These are phyloP conservation scores for Drosophila anceps DNA, from an alignment of 2,888 invertebrate genomes.

Conservation along the genomic window DNA sequence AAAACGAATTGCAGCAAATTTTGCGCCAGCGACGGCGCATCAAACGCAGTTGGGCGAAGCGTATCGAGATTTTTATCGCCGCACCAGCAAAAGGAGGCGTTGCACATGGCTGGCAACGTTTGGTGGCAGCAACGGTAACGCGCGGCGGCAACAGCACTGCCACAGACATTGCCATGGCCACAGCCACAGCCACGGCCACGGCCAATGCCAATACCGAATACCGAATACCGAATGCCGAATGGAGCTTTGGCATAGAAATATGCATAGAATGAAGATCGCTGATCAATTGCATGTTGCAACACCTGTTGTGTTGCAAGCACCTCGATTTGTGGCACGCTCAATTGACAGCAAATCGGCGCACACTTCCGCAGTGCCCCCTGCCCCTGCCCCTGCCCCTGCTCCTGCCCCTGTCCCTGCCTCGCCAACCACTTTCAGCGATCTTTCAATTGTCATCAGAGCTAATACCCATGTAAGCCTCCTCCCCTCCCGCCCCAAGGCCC, in stretches of 20 bases:
- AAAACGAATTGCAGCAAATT: conserved; percentile 73
- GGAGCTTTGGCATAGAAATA: conserved; percentile 1
- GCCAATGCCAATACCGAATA: conserved; percentile 18
- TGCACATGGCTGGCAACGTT: conserved; percentile 37
- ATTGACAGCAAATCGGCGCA: conserved; percentile 49
- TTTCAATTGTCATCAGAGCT: conserved; percentile 56
- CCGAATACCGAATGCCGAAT: conserved; percentile 9
- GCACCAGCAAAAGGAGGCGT: conserved; percentile 57
- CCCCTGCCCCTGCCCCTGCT: not conserved
- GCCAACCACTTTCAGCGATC: conserved; percentile 39
- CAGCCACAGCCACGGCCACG: conserved; percentile 20
- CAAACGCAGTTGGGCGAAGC: conserved; percentile 55
- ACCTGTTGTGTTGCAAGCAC: conserved; percentile 12
- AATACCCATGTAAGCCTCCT: conserved; percentile 60
- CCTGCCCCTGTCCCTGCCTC: not conserved
- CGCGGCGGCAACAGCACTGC: not conserved
- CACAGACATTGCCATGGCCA: conserved; percentile 18
- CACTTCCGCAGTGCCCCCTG: conserved; percentile 56
- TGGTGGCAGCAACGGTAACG: conserved; percentile 5
- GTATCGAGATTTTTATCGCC: conserved; percentile 63
- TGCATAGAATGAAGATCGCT: conserved; percentile 13
- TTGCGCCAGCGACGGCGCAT: conserved; percentile 47
- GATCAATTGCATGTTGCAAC: conserved; percentile 18
- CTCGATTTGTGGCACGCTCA: conserved; percentile 27
- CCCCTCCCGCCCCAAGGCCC: not conserved